A percentile compares a stretch with the other conserved stretches of the same genome.
Conservation (phyloP, 2,888 invertebrate species). For the Nebria brevicollis region DNA sequence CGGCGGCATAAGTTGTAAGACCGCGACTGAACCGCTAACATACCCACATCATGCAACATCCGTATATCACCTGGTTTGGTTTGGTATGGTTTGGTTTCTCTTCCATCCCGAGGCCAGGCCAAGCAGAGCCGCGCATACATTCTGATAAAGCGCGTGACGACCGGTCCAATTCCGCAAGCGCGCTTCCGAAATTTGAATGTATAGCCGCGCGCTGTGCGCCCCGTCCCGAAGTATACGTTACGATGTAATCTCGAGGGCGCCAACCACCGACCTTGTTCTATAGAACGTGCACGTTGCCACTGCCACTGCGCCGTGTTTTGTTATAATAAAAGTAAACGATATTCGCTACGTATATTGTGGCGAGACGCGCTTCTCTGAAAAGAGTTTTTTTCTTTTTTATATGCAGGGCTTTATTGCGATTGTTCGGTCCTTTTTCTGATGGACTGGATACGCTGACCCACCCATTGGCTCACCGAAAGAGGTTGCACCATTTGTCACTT, state of each 20-base stretch:
- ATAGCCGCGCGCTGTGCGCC: slow-evolving; percentile 36
- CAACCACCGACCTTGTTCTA: neutral
- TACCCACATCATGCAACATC: slow-evolving; percentile 40
- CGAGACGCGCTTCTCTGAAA: neutral
- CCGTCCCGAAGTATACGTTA: slow-evolving; percentile 36
- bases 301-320: slow-evolving; percentile 39
- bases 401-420: slow-evolving; percentile 44
- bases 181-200: slow-evolving; percentile 46
- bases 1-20: slow-evolving; percentile 1
- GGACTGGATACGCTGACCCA: neutral
- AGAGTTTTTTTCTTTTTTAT: slow-evolving; percentile 25
- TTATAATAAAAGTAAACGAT: slow-evolving; percentile 46
- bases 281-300: neutral
- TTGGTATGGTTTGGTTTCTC: slow-evolving; percentile 2
- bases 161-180: slow-evolving; percentile 25
- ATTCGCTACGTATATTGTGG: slow-evolving; percentile 19
- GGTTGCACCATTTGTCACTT: neutral
- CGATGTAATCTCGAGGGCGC: slow-evolving; percentile 39
- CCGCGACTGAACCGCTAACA: slow-evolving; percentile 39
- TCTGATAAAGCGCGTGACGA: slow-evolving; percentile 31
- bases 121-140: slow-evolving; percentile 23
- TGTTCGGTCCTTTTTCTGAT: slow-evolving; percentile 45
- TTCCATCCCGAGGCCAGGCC: neutral
- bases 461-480: neutral
- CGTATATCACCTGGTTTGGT: slow-evolving; percentile 36